Base-by-base conservation (phyloP, 2,797 vertebrate genomes). In the Sebastolobus altivelis region DNA sequence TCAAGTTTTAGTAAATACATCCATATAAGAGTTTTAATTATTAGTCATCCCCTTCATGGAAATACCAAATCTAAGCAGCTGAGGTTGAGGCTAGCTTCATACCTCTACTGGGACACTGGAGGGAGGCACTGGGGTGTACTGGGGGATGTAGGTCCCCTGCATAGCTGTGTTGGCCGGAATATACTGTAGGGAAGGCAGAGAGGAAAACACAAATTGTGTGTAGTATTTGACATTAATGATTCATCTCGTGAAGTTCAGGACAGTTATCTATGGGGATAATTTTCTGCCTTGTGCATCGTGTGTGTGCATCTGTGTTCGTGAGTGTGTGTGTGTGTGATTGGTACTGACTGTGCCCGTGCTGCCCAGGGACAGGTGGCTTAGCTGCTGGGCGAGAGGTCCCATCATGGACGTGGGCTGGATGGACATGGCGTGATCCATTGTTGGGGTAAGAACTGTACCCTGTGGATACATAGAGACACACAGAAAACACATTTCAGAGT, bases 331-430 rank as follows among this genome's bases (percentile, higher is more conserved):
- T 71, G 38, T 55, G 46, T 11, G 67, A 38, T 20, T 69, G 46
- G 60, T 90, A 91, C 95, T 96, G 92, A 98, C 98, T 91, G 97
- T 97, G 95, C 97, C 97, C 1, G 96, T 90, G 90, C 95, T 97
- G 92, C 97, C 96, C 90, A 99, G 90, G 1, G 97, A 97, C 83
- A 99, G 95, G 92, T 99, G 98, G 87, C 96, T 95, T 92, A 99
- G 93, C 93, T 98, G 98, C 96, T 98, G 98, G 70, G 97, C 91
- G 33, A 98, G 95, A 82, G 97, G 97, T 82, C 97, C 96, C 96
- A 99, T 97, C 96, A 98, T 95, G 66, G 97, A 98, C 16, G 97
- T 96, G 91, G 97, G 96, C 95, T 98, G 98, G 86, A 99, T 97
- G 92, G 98, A 97, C 95, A 98, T 96, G 72, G 96, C 89, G 22